Percentiles rank a stretch among this genome's conserved stretches.
Evolutionary conservation across 2,888 invertebrate species (phyloP).

Genomic region (Harpalus rufipes): DNA sequence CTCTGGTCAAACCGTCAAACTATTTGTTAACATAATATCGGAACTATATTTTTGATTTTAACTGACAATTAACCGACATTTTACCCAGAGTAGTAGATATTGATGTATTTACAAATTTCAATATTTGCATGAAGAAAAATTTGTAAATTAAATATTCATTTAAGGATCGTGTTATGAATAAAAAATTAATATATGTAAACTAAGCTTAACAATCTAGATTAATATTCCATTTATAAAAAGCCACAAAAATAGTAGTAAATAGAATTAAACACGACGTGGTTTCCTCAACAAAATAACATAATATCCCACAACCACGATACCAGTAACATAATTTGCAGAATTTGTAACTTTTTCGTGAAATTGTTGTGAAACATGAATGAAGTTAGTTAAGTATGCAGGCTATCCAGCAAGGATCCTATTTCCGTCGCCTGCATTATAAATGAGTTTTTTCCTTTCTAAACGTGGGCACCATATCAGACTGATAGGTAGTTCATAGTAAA

Average conservation of each 20-base stretch:
- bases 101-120: no score
- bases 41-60: no score
- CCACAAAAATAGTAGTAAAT: background rate
- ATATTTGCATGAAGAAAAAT: no score
- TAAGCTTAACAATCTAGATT: no score
- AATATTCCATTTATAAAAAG: no score
- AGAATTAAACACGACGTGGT: background rate
- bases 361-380: constrained; percentile 14
- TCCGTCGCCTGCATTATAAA: constrained; percentile 22
- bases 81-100: no score
- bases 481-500: constrained; percentile 34
- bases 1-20: no score
- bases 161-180: no score
- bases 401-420: background rate
- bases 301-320: background rate
- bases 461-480: constrained; percentile 8
- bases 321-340: constrained; percentile 11
- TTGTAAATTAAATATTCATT: no score
- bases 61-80: no score
- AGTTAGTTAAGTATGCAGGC: background rate
- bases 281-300: background rate
- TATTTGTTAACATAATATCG: no score
- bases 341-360: constrained; percentile 12
- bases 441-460: constrained; percentile 7
- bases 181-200: no score